These are phyloP conservation scores for Monopterus albus DNA, from an alignment of 2,113 vertebrate genomes.

Conservation along the genomic window DNA sequence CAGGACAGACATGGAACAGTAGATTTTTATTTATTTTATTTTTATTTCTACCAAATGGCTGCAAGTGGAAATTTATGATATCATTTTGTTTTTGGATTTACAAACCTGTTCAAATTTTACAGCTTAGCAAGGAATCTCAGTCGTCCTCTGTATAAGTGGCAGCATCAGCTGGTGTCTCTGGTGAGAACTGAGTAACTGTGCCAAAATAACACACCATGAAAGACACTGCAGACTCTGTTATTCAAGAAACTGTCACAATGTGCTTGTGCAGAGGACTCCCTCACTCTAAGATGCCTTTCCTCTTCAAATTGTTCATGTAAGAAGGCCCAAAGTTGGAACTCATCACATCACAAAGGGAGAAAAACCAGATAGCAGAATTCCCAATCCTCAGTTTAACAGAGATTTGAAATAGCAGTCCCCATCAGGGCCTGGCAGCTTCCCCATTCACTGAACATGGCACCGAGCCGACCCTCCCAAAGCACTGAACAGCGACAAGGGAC, in stretches of 20 bases:
- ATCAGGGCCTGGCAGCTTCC: constrained; percentile 57
- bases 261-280: constrained; percentile 26
- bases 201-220: constrained; percentile 64
- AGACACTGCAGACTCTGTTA: constrained; percentile 44
- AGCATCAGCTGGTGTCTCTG: constrained; percentile 42
- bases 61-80: not conserved
- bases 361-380: constrained; percentile 68
- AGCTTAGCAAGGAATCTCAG: constrained; percentile 35
- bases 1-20: too few relatives aligned
- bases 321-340: constrained; percentile 61
- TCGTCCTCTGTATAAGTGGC: constrained; percentile 36
- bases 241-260: constrained; percentile 46
- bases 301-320: constrained; percentile 64
- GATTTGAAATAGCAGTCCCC: constrained; percentile 77
- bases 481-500: constrained; percentile 55
- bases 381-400: constrained; percentile 73
- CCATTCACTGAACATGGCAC: constrained; percentile 68
- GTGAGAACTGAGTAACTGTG: constrained; percentile 52
- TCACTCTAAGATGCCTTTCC: constrained; percentile 32
- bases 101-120: constrained; percentile 46
- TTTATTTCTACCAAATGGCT: too few relatives aligned
- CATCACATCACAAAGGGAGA: constrained; percentile 70
- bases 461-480: constrained; percentile 61
- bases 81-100: constrained; percentile 31
- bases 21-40: too few relatives aligned